Evolutionary conservation across 2,797 vertebrate genomes (phyloP).

Genomic region (Chelon labrosus): DNA sequence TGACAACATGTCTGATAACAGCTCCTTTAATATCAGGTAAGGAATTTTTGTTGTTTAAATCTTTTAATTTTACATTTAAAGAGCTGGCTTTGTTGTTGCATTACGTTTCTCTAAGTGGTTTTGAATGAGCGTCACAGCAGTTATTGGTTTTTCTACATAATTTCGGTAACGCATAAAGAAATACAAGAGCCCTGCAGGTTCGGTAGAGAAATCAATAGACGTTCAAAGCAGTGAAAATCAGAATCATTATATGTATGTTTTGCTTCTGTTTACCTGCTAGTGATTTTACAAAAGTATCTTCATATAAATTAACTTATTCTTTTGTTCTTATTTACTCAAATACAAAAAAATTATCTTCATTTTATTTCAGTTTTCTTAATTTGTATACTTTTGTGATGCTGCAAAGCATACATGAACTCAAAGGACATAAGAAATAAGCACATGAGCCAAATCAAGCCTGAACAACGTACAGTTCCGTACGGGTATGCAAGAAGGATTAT

Average conservation of each 20-base stretch:
- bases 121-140: background rate
- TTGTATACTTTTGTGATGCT: background rate
- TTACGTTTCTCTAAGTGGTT: background rate
- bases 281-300: background rate
- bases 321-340: background rate
- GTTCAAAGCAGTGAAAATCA: background rate
- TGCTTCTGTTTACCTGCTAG: background rate
- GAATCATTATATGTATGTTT: background rate
- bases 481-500: slow-evolving; percentile 42
- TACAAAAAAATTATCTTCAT: background rate
- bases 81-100: background rate
- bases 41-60: slow-evolving; percentile 7
- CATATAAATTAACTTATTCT: background rate
- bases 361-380: background rate
- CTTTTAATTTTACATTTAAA: background rate
- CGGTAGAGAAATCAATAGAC: background rate
- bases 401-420: background rate
- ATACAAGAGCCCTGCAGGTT: background rate
- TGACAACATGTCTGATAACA: slow-evolving; percentile 60
- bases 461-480: background rate
- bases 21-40: slow-evolving; percentile 70
- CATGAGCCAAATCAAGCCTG: background rate
- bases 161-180: background rate
- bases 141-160: background rate
- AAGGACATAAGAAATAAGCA: background rate